These are phyloP conservation scores for Urocyon cinereoargenteus DNA, from an alignment of 2,797 vertebrate species.

Conservation along the genomic window DNA sequence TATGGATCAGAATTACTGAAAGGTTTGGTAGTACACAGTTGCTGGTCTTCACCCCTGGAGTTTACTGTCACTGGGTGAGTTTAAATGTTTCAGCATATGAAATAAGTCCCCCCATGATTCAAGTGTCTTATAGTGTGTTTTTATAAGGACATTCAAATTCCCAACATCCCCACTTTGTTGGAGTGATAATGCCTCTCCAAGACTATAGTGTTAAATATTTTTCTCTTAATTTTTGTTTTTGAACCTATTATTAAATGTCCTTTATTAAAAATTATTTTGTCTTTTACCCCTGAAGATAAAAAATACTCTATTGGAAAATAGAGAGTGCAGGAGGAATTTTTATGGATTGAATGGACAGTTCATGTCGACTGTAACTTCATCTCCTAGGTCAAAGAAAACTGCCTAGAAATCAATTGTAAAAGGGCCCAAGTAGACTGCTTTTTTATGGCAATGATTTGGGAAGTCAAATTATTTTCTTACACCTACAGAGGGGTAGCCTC, in stretches of 20 bases:
- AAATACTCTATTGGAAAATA: not conserved
- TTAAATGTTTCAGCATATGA: not conserved
- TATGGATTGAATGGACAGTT: not conserved
- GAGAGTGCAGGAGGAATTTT: not conserved
- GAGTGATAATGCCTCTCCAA: not conserved
- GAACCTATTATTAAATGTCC: not conserved
- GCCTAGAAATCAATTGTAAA: not conserved
- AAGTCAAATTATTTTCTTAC: not conserved
- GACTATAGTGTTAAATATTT: not conserved
- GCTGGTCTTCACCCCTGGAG: accelerated
- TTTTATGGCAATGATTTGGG: not conserved
- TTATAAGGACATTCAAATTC: not conserved
- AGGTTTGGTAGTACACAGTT: not conserved
- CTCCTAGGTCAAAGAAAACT: not conserved
- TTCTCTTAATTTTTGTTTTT: not conserved
- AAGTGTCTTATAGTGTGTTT: not conserved
- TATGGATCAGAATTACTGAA: accelerated
- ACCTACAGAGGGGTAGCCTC: not conserved
- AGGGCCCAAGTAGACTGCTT: no score
- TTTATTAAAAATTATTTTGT: not conserved
- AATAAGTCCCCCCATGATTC: not conserved
- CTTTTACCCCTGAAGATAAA: not conserved
- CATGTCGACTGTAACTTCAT: not conserved
- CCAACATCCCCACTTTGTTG: not conserved
- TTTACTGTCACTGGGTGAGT: not conserved